Percentiles rank a stretch among this genome's conserved stretches.
Evolutionary conservation across 2,888 invertebrate species (phyloP).

Genomic region (Mesorhabditis spiculigera): DNA sequence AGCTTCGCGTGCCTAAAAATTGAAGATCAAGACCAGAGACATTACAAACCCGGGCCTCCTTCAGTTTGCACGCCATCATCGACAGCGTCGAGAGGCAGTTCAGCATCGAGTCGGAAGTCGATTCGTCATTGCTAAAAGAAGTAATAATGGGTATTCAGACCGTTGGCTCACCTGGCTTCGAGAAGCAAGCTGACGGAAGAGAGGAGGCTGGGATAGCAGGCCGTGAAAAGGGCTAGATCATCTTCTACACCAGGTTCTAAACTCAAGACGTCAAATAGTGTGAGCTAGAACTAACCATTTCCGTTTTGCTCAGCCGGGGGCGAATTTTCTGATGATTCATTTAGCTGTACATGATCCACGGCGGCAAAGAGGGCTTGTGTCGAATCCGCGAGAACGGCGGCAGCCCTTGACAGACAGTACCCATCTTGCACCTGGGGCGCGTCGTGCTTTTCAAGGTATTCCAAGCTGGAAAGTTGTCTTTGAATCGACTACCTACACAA

Average conservation of each 20-base stretch:
- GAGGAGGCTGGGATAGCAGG: slow-evolving; percentile 1
- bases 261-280: neutral
- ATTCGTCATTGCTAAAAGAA: slow-evolving; percentile 77
- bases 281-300: neutral
- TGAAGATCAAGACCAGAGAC: neutral
- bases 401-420: slow-evolving; percentile 83
- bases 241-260: neutral
- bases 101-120: slow-evolving; percentile 82
- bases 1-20: slow-evolving; percentile 76
- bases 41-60: slow-evolving; percentile 62
- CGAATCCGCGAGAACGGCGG: slow-evolving; percentile 27
- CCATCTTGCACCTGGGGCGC: slow-evolving; percentile 91
- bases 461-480: slow-evolving; percentile 70
- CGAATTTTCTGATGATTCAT: neutral
- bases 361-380: slow-evolving; percentile 24
- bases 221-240: neutral
- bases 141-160: no score
- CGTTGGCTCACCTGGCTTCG: slow-evolving; percentile 13
- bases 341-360: slow-evolving; percentile 20
- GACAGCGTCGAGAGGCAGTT: slow-evolving; percentile 86
- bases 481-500: neutral
- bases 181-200: slow-evolving; percentile 10
- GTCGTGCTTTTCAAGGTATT: slow-evolving; percentile 91
- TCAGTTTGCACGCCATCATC: slow-evolving; percentile 80
- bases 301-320: neutral